Evolutionary conservation across 2,113 vertebrate species (phyloP), one percentile per base, ranked within the genome.

Genomic region (Trinectes maculatus): DNA sequence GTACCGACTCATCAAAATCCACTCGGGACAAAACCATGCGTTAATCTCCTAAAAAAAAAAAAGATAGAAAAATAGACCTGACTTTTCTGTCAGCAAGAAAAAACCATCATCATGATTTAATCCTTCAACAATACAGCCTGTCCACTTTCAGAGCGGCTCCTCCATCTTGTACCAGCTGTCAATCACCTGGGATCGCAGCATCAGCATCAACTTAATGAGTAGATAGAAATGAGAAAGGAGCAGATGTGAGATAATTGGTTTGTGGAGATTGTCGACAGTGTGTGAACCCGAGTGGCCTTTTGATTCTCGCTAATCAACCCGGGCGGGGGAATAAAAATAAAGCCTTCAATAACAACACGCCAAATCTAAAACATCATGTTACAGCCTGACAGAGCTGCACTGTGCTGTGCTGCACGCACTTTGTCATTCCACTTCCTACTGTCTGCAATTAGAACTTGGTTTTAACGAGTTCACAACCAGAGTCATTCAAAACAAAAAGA

Each of bases 201-300:
- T 47, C 5, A 46, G 42, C 40, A 49, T 47, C 59, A 59, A 64
- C 66, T 67, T 47, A 74, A 55, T 56, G 42, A 44, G 24, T 34
- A 53, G 53, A 59, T 55, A 49, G 13, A 58, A 81, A 62, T 57
- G 28, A 59, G 56, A 28, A 44, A 64, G 65, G 54, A 70, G 55
- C 75, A 63, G 71, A 85, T 73, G 71, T 59, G 10, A 53, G 74
- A 82, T 73, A 74, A 80, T 74, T 43, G 25, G 25, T 61, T 77
- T 29, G 37, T 12, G 16, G 16, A 58, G 51, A 48, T 36, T 52
- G 39, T 42, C 28, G 8, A 24, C 11, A 5, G 9, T 21, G 19
- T 5, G 18, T 3, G 33, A 67, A 44, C 19, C 26, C 8, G 65
- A 12, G 3, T 12, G 65, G 39, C 11, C 19, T 29, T 57, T 22